These are phyloP conservation scores for Caenorhabditis japonica DNA, from an alignment of 2,888 invertebrate species.

Conservation along the genomic window DNA sequence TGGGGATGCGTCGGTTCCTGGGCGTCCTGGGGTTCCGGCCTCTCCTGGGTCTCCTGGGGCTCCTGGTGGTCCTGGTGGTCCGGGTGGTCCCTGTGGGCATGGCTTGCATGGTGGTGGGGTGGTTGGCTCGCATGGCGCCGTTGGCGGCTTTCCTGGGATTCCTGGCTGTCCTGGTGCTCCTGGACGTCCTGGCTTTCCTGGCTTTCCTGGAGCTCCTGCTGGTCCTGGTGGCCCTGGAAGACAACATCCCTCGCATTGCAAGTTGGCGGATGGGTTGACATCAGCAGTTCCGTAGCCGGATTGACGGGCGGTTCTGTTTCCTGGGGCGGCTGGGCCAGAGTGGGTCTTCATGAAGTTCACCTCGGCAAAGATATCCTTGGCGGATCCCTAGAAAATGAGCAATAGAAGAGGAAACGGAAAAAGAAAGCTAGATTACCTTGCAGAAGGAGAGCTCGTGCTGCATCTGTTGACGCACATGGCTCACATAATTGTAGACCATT, in stretches of 20 bases:
- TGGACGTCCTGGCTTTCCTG: conserved; percentile 69
- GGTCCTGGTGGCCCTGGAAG: conserved; percentile 75
- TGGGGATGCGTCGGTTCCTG: conserved; percentile 64
- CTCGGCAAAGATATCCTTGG: conserved; percentile 74
- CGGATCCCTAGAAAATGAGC: conserved; percentile 67
- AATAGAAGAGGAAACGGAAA: background rate
- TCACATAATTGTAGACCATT: conserved; percentile 68
- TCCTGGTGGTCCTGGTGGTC: conserved; percentile 72
- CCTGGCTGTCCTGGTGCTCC: conserved; percentile 70
- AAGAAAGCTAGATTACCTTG: conserved; percentile 45
- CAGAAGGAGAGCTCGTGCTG: conserved; percentile 62
- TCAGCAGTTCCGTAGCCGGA: conserved; percentile 58
- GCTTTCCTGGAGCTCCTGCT: conserved; percentile 67
- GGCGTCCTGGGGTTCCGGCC: conserved; percentile 68
- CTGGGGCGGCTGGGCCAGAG: conserved; percentile 60
- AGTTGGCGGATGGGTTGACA: conserved; percentile 63
- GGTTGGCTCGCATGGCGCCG: conserved; percentile 64
- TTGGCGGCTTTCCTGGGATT: conserved; percentile 62
- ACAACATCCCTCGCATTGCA: conserved; percentile 70
- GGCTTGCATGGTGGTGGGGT: conserved; percentile 70
- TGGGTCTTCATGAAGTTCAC: conserved; percentile 71
- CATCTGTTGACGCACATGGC: conserved; percentile 63
- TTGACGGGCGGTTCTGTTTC: conserved; percentile 72
- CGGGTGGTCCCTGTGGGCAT: conserved; percentile 66
- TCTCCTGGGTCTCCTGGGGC: conserved; percentile 73